These are phyloP conservation scores for Alexandromys oeconomus DNA, from an alignment of 2,797 vertebrate genomes.

Conservation along the genomic window DNA sequence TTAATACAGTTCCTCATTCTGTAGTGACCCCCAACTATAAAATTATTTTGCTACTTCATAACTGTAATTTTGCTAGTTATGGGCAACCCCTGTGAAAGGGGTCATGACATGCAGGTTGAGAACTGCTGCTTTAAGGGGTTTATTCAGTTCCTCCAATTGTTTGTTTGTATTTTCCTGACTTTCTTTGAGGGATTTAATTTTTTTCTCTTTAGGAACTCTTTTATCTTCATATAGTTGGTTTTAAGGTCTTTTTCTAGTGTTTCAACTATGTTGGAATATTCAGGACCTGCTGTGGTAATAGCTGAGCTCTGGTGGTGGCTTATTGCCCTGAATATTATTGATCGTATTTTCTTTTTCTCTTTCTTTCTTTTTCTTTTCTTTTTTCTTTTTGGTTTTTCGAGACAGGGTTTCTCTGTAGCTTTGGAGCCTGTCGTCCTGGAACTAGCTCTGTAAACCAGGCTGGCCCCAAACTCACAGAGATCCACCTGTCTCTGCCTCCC, in stretches of 20 bases:
- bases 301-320: not conserved
- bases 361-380: too few relatives aligned
- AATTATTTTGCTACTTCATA: not conserved
- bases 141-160: not conserved
- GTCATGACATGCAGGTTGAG: not conserved
- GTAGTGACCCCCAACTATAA: not conserved
- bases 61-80: not conserved
- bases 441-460: too few relatives aligned
- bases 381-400: too few relatives aligned
- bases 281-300: not conserved
- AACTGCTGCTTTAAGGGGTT: not conserved
- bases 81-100: too few relatives aligned
- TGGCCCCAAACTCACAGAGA: too few relatives aligned
- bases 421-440: too few relatives aligned
- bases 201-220: not conserved
- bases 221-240: not conserved
- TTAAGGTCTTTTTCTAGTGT: not conserved
- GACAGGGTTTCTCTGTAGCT: too few relatives aligned
- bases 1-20: not conserved
- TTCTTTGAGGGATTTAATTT: not conserved
- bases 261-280: not conserved
- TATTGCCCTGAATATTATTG: not conserved
- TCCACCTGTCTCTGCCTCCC: too few relatives aligned
- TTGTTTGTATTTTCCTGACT: not conserved
- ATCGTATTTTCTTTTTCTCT: too few relatives aligned